Evolutionary conservation across 2,113 vertebrate species (phyloP).

Genomic region (Engraulis encrasicolus): DNA sequence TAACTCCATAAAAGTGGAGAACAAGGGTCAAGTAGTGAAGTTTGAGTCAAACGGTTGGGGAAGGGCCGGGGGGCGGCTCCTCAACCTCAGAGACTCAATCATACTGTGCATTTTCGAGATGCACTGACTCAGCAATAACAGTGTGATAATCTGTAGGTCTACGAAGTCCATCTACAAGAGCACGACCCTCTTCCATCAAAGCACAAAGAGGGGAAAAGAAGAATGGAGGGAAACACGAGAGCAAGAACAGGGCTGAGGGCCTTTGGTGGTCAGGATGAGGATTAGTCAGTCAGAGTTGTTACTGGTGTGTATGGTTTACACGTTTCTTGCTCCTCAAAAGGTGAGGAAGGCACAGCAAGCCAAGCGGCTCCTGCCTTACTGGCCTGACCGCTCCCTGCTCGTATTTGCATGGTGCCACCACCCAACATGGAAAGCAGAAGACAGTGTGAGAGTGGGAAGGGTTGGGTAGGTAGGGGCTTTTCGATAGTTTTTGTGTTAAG

Average conservation of each 20-base stretch:
- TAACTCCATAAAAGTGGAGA: constrained; percentile 16
- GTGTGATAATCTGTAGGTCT: constrained; percentile 6
- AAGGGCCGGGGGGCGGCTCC: not conserved
- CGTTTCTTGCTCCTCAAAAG: not conserved
- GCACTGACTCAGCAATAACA: constrained; percentile 5
- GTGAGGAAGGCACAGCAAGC: constrained; percentile 9
- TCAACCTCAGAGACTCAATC: not conserved
- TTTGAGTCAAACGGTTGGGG: not conserved
- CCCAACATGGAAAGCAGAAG: not conserved
- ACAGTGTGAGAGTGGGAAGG: not conserved
- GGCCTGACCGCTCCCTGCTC: not conserved
- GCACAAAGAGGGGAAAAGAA: not conserved
- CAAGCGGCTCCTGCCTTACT: not conserved
- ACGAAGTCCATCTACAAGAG: not conserved
- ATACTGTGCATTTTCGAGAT: not conserved
- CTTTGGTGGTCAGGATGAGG: not conserved
- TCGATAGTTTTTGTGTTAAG: not conserved
- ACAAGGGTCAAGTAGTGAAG: not conserved
- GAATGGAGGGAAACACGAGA: not conserved
- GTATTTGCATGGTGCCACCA: too few species aligned
- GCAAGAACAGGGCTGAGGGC: not conserved
- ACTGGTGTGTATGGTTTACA: not conserved
- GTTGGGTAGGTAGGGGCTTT: not conserved
- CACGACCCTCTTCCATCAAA: constrained; percentile 11
- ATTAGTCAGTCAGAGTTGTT: not conserved